These are phyloP conservation scores for Pelodiscus sinensis DNA, from an alignment of 2,113 vertebrate genomes.

Conservation along the genomic window DNA sequence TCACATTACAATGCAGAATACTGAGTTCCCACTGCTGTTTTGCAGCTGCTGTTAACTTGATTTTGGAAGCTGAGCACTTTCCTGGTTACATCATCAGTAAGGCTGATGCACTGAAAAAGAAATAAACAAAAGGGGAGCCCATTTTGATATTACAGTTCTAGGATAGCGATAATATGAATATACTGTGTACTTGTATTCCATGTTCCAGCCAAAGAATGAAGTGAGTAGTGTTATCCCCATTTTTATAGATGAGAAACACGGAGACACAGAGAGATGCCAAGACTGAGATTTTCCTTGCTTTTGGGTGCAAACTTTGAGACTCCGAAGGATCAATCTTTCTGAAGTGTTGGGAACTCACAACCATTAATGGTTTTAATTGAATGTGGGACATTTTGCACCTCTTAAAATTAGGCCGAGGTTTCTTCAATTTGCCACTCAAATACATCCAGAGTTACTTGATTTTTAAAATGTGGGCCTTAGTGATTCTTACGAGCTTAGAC, in stretches of 20 bases:
- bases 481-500: not conserved
- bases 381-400: not conserved
- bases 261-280: not conserved
- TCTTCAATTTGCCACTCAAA: not conserved
- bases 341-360: not conserved
- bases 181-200: not conserved
- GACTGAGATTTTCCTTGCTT: not conserved
- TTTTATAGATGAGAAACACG: slow-evolving; percentile 7
- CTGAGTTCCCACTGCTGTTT: not conserved
- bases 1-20: not conserved
- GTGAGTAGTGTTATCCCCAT: not conserved
- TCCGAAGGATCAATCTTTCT: not conserved
- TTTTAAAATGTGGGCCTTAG: not conserved
- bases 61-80: slow-evolving; percentile 15
- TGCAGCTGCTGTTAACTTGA: slow-evolving; percentile 52
- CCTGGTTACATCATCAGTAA: not conserved
- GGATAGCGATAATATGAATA: not conserved
- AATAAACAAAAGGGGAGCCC: slow-evolving; percentile 23
- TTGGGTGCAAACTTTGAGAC: not conserved
- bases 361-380: not conserved
- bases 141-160: not conserved
- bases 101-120: slow-evolving; percentile 10
- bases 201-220: not conserved
- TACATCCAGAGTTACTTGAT: not conserved
- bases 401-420: not conserved